Evolutionary conservation across 1,140 invertebrate species (phyloP), one percentile per base, ranked within the genome.

Genomic region (Heliconius melpomene): DNA sequence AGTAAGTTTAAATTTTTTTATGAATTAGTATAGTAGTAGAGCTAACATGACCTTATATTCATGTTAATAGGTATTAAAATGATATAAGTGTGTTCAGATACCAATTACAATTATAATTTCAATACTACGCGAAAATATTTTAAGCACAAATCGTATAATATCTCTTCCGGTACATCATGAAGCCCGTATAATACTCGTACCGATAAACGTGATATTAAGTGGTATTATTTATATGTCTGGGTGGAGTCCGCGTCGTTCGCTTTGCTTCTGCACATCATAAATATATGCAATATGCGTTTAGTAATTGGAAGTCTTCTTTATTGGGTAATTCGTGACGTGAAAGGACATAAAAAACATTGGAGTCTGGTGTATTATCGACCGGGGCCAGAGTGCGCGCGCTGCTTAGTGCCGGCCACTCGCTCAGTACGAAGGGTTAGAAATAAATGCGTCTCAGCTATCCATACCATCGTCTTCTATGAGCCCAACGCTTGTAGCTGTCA

Each of bases 281-380:
- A 80, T 75, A 20, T 86, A 84, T 79, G 83, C 77, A 78, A 77
- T 82, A 87, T 91, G 83, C 84, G 84, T 89, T 87, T 87, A 86
- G 87, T 90, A 90, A 91, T 93, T 90, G 87, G 84, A 89, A 89
- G 82, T 85, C 80, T 89, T 89, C 87, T 90, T 91, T 93, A 88
- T 92, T 90, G 86, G 86, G 88, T 88, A 90, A 92, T 89, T 90
- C 83, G 87, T 91, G 88, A 88, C 86, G 87, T 87, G 85, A 90
- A 90, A 91, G 86, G 90, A 93, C 89, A 93, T 93, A 93, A 93
- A 93, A 94, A 93, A 93, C 90, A 92, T 92, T 88, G 87, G 89
- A 93, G 92, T 92, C 91, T 93, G 92, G 91, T 89, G 88, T 88
- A 82, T 87, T 93, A 94, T 94, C 92, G 93, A 94, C 92, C 93